Conservation (phyloP, 1,140 invertebrate species). For the Agrilus planipennis region DNA sequence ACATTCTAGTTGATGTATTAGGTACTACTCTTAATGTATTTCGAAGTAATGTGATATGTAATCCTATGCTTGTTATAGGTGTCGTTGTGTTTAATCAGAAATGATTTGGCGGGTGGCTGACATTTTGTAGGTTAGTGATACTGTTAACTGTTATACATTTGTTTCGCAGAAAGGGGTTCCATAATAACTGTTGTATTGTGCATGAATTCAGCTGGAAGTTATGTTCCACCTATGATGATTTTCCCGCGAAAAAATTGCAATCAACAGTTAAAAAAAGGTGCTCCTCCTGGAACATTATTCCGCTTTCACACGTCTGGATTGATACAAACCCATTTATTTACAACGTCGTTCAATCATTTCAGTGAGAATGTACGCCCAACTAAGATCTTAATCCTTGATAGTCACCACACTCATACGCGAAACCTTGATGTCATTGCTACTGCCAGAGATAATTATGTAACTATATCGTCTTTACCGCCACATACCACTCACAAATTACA, state of each 20-base stretch:
- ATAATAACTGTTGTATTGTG: neutral
- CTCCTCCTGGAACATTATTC: slow-evolving; percentile 3
- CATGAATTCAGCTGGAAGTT: slow-evolving; percentile 1
- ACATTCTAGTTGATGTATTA: too few species aligned
- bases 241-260: slow-evolving; percentile 2
- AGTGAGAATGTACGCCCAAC: too few species aligned
- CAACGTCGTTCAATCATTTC: neutral
- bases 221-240: neutral
- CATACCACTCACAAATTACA: slow-evolving; percentile 17
- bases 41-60: too few species aligned
- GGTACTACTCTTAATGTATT: too few species aligned
- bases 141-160: too few species aligned
- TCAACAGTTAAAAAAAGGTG: slow-evolving; percentile 6
- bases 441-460: slow-evolving; percentile 4
- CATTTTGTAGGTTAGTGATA: too few species aligned
- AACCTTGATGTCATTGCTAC: slow-evolving; percentile 5
- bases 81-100: too few species aligned
- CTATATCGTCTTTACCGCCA: slow-evolving; percentile 1
- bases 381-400: slow-evolving; percentile 21
- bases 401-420: slow-evolving; percentile 12
- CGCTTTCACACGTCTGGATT: slow-evolving; percentile 1
- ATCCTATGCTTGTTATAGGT: too few species aligned
- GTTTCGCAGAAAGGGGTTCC: neutral
- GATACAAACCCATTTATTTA: slow-evolving; percentile 2
- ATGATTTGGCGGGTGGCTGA: too few species aligned